Evolutionary conservation across 2,888 invertebrate species (phyloP), one percentile per base, ranked within the genome.

Genomic region (Drosophila suboccidentalis): DNA sequence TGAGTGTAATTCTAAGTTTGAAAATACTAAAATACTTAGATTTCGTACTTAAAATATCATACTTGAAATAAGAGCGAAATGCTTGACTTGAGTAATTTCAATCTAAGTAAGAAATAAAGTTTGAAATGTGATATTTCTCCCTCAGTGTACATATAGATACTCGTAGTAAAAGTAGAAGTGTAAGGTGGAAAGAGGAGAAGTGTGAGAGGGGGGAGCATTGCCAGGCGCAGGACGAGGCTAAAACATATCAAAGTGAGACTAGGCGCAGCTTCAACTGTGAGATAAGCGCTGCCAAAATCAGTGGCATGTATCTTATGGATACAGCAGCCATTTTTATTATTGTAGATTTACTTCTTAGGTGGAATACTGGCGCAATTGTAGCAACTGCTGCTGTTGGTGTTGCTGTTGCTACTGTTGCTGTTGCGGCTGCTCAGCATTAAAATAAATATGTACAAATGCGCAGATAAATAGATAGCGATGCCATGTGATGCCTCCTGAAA

Each of bases 401-500:
- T 10, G 10, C 9, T 53, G 43, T 8, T 51, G 46, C 17, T 41
- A 61, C 43, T 32, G 46, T 19, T 61, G 61, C 8, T 61, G 67
- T 43, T 58, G 66, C 55, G 59, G 71, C 70, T 63, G 78, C 83
- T 81, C 76, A 80, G 87, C 90, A 90, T 85, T 82, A 86, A 90
- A 89, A 90, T 90, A 90, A 90, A 90, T 90, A 90, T 90, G 87
- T 82, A 82, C 89, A 81, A 88, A 90, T 90, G 84, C 84, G 78
- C 81, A 82, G 78, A 81, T 84, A 82, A 83, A 78, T 75, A 78
- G 82, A 78, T 82, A 81, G 76, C 79, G 68, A 66, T 69, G 71
- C 63, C 79, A 72, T 75, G 81, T 77, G 78, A 84, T 84, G 80
- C 75, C 70, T 77, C 57, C 69, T 71, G 70, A 65, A 79, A 75